Evolutionary conservation across 2,113 vertebrate genomes (phyloP).

Genomic region (Rhinogobius similis): DNA sequence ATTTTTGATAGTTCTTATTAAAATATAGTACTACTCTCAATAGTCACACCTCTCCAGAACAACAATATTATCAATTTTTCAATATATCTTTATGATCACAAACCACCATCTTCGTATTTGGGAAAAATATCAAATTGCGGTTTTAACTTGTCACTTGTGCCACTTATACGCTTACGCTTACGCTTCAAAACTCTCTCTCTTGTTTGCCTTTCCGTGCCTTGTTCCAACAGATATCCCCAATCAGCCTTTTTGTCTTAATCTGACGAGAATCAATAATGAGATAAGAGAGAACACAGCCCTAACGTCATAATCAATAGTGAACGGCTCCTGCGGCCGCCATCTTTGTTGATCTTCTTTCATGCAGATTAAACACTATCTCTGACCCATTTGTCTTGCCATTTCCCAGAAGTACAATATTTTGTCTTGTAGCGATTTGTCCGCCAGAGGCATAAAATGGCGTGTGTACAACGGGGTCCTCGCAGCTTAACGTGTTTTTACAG

Average conservation of each 20-base stretch:
- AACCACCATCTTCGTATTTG: no score
- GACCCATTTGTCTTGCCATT: slow-evolving; percentile 18
- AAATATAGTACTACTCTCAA: no score
- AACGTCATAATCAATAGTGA: slow-evolving; percentile 12
- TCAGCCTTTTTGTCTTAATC: not conserved
- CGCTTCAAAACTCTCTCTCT: not conserved
- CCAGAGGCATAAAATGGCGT: slow-evolving; percentile 27
- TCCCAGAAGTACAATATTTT: slow-evolving; percentile 25
- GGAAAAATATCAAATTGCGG: no score
- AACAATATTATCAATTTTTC: no score
- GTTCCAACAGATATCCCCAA: slow-evolving; percentile 2
- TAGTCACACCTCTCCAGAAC: no score
- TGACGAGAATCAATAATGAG: slow-evolving; percentile 3
- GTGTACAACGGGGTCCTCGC: not conserved
- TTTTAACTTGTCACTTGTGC: no score
- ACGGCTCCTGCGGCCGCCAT: slow-evolving; percentile 10
- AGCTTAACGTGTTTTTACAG: slow-evolving; percentile 54
- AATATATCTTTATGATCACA: no score
- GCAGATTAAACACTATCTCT: slow-evolving; percentile 18
- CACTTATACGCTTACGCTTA: no score
- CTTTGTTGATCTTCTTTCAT: slow-evolving; percentile 21
- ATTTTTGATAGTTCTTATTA: no score
- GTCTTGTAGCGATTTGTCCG: slow-evolving; percentile 15
- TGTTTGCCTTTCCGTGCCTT: slow-evolving; percentile 1
- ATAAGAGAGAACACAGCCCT: slow-evolving; percentile 12